These are phyloP conservation scores for Elachura formosa DNA, from an alignment of 2,113 vertebrate genomes.

Conservation along the genomic window DNA sequence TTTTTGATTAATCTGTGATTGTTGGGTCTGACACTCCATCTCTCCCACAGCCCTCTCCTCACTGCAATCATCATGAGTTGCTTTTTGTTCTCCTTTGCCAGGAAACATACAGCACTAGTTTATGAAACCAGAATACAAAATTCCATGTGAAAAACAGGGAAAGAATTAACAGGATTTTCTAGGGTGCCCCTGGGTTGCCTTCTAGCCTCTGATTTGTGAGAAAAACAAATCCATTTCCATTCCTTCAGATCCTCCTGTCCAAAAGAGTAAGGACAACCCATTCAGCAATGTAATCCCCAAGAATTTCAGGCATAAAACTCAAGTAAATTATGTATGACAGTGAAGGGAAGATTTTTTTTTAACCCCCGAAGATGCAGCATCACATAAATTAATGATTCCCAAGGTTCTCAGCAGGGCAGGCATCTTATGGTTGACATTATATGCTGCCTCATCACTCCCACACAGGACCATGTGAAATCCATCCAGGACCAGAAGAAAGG, in stretches of 20 bases:
- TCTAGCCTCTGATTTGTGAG: background rate
- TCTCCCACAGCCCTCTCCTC: background rate
- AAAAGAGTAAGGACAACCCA: background rate
- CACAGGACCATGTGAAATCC: background rate
- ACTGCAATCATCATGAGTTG: background rate
- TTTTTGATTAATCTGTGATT: background rate
- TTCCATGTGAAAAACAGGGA: background rate
- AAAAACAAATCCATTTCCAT: background rate
- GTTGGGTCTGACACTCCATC: background rate
- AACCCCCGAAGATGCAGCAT: background rate
- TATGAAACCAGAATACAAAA: background rate
- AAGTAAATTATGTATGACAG: background rate
- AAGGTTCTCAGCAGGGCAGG: background rate
- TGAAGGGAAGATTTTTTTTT: background rate
- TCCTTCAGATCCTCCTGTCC: background rate
- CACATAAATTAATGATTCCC: background rate
- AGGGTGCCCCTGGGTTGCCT: background rate
- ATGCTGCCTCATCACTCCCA: background rate
- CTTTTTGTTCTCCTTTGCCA: background rate
- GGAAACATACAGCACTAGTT: background rate
- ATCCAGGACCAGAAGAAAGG: background rate
- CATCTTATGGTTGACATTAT: background rate
- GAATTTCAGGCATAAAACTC: background rate
- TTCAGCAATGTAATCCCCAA: background rate
- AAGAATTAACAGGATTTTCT: background rate